Conservation (phyloP, 2,888 invertebrate genomes). For the Eubasilissa splendida region DNA sequence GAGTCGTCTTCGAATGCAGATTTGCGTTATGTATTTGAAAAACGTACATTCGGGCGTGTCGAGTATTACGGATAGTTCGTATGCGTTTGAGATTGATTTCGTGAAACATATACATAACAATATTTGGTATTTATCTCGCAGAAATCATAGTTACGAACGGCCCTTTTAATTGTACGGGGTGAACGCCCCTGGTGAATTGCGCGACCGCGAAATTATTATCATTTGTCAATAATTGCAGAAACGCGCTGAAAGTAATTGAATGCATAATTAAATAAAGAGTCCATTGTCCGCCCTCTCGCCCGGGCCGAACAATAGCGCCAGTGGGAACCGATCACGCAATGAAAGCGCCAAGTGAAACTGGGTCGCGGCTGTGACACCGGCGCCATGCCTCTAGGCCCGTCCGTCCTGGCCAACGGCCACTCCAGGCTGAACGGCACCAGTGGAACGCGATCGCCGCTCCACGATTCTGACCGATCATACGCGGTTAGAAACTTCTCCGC, state of each 20-base stretch:
- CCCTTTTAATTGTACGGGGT: no score
- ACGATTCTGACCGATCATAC: slow-evolving; percentile 54
- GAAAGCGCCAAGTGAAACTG: slow-evolving; percentile 33
- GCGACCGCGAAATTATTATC: no score
- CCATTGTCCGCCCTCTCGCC: slow-evolving; percentile 4
- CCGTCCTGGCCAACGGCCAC: slow-evolving; percentile 59
- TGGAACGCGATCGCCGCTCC: slow-evolving; percentile 51
- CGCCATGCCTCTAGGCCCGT: slow-evolving; percentile 61
- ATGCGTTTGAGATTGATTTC: no score
- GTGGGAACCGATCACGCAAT: slow-evolving; percentile 22
- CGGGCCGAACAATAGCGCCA: slow-evolving; percentile 19
- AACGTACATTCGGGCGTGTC: no score
- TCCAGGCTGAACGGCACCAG: slow-evolving; percentile 59
- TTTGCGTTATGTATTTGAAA: no score
- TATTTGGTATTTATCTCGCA: no score
- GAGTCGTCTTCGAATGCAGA: no score
- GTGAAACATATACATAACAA: no score
- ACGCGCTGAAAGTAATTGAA: slow-evolving; percentile 13
- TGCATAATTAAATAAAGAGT: slow-evolving; percentile 21
- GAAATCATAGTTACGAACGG: no score
- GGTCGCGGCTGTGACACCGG: neutral
- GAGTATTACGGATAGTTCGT: no score
- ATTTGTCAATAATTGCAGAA: slow-evolving; percentile 6
- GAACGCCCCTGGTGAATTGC: no score
- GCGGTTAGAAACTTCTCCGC: slow-evolving; percentile 50